phyloP scores from a whole-genome alignment of 1,140 invertebrate genomes.

The Octopus bimaculoides region DNA sequence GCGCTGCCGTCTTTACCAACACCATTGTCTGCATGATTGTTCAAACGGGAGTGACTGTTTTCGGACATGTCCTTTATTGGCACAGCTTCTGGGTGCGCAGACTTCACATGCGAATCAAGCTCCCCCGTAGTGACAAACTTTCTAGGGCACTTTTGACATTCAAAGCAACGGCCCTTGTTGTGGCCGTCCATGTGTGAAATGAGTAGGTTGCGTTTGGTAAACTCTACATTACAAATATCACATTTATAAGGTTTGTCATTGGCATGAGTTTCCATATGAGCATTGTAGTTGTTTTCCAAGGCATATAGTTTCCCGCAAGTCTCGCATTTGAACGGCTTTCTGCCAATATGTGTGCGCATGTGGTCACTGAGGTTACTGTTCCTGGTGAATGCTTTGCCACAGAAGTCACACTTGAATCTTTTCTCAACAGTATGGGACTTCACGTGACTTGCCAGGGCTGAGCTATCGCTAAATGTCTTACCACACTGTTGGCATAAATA shows the following conservation, averaged over 20 bases:
- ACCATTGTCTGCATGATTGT: not conserved
- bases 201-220: not conserved
- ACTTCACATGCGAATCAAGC: not conserved
- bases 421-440: conserved; percentile 14
- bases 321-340: conserved; percentile 30
- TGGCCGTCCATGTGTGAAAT: conserved; percentile 5
- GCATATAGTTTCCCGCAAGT: conserved; percentile 18
- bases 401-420: conserved; percentile 22
- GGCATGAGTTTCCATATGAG: conserved; percentile 22
- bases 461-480: conserved; percentile 82
- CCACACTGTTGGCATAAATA: conserved; percentile 89
- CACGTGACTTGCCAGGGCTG: conserved; percentile 70
- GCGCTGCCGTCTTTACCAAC: not conserved
- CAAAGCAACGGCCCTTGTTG: not conserved
- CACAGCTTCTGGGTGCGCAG: not conserved
- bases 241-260: conserved; percentile 63
- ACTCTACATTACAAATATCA: conserved; percentile 74
- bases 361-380: conserved; percentile 35
- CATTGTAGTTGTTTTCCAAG: conserved; percentile 15
- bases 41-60: not conserved
- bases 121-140: not conserved
- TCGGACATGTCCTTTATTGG: not conserved
- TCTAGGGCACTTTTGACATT: not conserved
- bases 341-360: conserved; percentile 36
- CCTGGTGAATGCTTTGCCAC: conserved; percentile 22